Evolutionary conservation across 2,797 vertebrate species (phyloP).

Genomic region (Platyrinchus mystaceus): DNA sequence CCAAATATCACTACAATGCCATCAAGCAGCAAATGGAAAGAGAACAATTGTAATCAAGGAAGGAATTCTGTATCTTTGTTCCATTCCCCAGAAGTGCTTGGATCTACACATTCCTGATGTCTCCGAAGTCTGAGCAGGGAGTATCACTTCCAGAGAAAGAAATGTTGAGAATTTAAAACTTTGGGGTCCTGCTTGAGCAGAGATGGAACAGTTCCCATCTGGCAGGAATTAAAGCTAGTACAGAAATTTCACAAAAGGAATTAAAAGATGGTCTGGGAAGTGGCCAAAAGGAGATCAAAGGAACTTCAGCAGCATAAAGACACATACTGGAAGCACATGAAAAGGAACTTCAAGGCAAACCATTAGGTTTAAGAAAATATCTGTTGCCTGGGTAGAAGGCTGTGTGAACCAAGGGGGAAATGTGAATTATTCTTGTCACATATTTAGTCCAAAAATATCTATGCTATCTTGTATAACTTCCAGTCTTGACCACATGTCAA

Average conservation of each 20-base stretch:
- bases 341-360: background rate
- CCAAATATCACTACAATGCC: background rate
- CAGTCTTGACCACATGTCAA: background rate
- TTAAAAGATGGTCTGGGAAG: slow-evolving; percentile 27
- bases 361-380: background rate
- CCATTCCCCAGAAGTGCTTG: background rate
- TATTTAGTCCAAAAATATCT: background rate
- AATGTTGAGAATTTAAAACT: background rate
- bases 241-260: slow-evolving; percentile 18
- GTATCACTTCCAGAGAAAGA: background rate
- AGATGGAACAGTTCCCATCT: slow-evolving; percentile 5
- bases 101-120: background rate
- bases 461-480: background rate
- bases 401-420: background rate
- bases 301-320: background rate
- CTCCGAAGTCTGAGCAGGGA: background rate
- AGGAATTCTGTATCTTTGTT: background rate
- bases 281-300: slow-evolving; percentile 38
- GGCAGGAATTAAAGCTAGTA: slow-evolving; percentile 29
- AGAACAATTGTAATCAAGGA: background rate
- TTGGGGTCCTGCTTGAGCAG: background rate
- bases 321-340: background rate
- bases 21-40: background rate
- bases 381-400: background rate
- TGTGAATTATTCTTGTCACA: background rate